These are phyloP conservation scores for Noturus placidus DNA, from an alignment of 2,113 vertebrate species.

Conservation along the genomic window DNA sequence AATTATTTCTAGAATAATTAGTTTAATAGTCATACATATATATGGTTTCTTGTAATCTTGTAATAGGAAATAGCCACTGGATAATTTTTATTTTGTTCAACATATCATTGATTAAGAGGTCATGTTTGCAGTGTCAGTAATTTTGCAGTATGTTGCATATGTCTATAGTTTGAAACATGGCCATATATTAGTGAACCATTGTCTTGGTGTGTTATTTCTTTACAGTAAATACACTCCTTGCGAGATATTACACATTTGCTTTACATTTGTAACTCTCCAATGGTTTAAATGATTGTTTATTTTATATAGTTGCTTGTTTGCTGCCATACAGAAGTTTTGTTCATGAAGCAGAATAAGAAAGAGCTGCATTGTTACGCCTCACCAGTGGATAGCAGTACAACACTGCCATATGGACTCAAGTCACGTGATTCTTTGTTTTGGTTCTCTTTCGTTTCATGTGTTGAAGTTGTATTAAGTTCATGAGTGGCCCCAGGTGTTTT, in stretches of 20 bases:
- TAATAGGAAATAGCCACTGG: background rate
- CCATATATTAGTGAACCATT: slow-evolving; percentile 11
- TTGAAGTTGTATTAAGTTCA: too few species aligned
- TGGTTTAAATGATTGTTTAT: background rate
- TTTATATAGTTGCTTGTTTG: background rate
- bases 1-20: background rate
- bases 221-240: background rate
- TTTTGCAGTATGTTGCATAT: background rate
- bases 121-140: background rate
- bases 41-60: background rate
- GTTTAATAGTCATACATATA: background rate
- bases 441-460: too few species aligned
- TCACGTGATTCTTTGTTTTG: too few species aligned
- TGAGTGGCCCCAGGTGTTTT: too few species aligned
- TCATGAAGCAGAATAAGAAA: background rate
- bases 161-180: background rate
- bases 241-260: background rate
- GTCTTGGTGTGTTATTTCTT: background rate
- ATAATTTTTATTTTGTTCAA: background rate
- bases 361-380: background rate
- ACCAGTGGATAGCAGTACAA: too few species aligned
- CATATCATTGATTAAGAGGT: background rate
- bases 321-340: background rate
- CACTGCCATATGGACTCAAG: too few species aligned
- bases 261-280: background rate